Conservation (phyloP, 2,888 invertebrate species). For the Meloe dianella region DNA sequence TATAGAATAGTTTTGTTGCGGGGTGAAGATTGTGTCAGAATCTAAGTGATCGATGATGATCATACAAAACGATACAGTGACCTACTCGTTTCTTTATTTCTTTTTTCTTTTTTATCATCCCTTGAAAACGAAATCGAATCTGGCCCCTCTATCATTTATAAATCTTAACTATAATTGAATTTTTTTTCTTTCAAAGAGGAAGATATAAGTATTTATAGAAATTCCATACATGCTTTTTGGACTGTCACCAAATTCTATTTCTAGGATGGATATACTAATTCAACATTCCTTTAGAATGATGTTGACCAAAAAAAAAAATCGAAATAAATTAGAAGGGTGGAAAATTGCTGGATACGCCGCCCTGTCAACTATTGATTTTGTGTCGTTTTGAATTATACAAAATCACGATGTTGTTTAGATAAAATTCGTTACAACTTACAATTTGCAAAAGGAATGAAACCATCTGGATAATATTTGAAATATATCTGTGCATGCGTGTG, state of each 20-base stretch:
- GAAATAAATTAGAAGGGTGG: neutral
- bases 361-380: neutral
- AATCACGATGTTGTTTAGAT: no score
- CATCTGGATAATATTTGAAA: no score
- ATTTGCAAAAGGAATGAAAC: no score
- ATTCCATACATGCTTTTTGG: constrained; percentile 2
- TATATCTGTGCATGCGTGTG: no score
- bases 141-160: neutral
- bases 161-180: constrained; percentile 6
- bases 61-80: neutral
- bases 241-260: constrained; percentile 9
- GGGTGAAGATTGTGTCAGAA: neutral
- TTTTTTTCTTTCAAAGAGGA: neutral
- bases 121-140: neutral
- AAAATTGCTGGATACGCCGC: neutral
- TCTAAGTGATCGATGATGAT: constrained; percentile 6
- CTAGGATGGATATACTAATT: neutral
- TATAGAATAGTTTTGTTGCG: neutral
- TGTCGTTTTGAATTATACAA: neutral
- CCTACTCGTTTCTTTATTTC: neutral
- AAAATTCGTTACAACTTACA: neutral
- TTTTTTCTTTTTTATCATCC: neutral
- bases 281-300: neutral
- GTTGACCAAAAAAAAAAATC: neutral
- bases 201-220: neutral